Evolutionary conservation across 2,888 invertebrate genomes (phyloP).

Genomic region (Hirtodrosophila duncani): DNA sequence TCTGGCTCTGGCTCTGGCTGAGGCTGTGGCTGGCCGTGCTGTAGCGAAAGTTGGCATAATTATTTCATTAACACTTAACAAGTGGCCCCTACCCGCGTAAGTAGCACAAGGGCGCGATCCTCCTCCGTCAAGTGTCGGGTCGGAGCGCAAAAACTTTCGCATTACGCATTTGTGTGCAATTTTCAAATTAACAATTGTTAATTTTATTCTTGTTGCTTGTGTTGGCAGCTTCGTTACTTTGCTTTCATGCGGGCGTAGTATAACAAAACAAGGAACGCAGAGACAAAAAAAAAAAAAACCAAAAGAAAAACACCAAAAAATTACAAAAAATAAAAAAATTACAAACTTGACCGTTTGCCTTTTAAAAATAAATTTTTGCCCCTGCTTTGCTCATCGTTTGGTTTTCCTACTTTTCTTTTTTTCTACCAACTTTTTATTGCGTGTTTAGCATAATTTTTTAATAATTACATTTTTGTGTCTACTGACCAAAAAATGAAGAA

Average conservation of each 20-base stretch:
- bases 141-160: slow-evolving; percentile 64
- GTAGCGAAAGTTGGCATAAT: slow-evolving; percentile 67
- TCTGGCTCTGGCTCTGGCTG: too few species aligned
- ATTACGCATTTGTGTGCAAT: slow-evolving; percentile 74
- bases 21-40: slow-evolving; percentile 9
- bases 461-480: slow-evolving; percentile 72
- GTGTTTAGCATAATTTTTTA: slow-evolving; percentile 73
- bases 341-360: slow-evolving; percentile 65
- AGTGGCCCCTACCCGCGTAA: slow-evolving; percentile 53
- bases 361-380: slow-evolving; percentile 59
- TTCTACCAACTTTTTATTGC: slow-evolving; percentile 69
- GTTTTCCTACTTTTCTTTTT: slow-evolving; percentile 64
- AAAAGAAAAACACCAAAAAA: slow-evolving; percentile 28
- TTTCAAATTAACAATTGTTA: slow-evolving; percentile 75
- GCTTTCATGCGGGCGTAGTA: slow-evolving; percentile 28
- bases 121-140: neutral
- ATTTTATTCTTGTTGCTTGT: slow-evolving; percentile 50
- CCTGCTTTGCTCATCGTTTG: slow-evolving; percentile 14
- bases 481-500: slow-evolving; percentile 43
- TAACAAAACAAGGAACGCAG: slow-evolving; percentile 33
- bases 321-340: slow-evolving; percentile 27
- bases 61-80: slow-evolving; percentile 74
- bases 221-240: slow-evolving; percentile 17
- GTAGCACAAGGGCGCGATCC: too few species aligned
- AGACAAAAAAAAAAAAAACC: slow-evolving; percentile 29